phyloP scores from a whole-genome alignment of 2,797 vertebrate genomes.

The Phalanger gymnotis region DNA sequence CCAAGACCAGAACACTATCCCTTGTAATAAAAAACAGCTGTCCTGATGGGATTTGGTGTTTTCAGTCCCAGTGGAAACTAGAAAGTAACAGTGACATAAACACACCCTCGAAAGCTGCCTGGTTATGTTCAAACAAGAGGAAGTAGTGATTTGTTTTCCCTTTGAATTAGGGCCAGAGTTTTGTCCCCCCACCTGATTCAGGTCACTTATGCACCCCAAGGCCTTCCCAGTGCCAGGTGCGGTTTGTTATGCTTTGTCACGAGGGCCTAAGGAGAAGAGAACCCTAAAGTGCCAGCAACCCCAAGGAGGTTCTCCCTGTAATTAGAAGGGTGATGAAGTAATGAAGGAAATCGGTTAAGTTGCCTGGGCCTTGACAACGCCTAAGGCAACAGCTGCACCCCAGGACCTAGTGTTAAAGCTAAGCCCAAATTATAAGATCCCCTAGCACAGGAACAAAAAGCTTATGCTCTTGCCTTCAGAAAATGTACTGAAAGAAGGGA shows the following conservation, averaged over 20 bases:
- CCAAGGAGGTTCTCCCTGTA: constrained; percentile 5
- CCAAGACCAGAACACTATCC: background rate
- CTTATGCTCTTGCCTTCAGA: background rate
- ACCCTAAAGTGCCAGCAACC: background rate
- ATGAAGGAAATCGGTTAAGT: constrained; percentile 26
- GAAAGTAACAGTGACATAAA: background rate
- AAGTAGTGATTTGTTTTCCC: constrained; percentile 10
- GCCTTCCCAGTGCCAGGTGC: background rate
- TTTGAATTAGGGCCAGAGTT: background rate
- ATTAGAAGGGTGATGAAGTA: constrained; percentile 29
- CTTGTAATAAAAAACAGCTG: constrained; percentile 46
- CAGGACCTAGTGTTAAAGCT: constrained; percentile 40
- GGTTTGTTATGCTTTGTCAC: constrained; percentile 39
- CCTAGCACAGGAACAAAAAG: constrained; percentile 16
- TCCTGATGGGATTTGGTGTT: background rate
- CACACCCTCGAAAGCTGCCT: background rate
- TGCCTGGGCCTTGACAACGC: constrained; percentile 17
- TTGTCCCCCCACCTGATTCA: background rate
- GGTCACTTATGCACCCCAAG: background rate
- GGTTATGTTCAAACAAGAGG: background rate
- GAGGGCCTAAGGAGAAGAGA: constrained; percentile 39
- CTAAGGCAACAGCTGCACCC: constrained; percentile 36
- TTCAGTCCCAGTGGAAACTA: constrained; percentile 26
- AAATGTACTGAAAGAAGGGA: background rate
- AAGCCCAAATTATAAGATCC: constrained; percentile 23